Evolutionary conservation across 2,888 invertebrate species (phyloP), one percentile per base, ranked within the genome.

Genomic region (Marasmarcha lunaedactyla): DNA sequence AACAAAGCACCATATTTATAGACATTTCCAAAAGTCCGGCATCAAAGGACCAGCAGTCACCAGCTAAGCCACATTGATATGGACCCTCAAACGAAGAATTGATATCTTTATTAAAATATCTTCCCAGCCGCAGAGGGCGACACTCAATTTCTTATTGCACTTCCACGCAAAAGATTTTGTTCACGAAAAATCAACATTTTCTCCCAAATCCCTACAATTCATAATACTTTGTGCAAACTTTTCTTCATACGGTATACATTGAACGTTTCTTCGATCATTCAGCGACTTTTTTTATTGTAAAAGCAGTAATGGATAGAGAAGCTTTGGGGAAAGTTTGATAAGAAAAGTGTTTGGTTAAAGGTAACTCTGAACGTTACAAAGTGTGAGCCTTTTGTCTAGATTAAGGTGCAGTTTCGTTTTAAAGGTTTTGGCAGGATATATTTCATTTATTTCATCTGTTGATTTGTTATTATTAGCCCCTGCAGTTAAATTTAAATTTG

Each of bases 301-400:
- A 20, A 20, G 30, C 30, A 33, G 69, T 55, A 57, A 57, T 76
- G 73, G 49, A 63, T 49, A 11, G 6, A n/a, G 42, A 36, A 46
- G 36, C 44, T 40, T 33, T 36, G 42, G 42, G 47, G 41, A 49
- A 35, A 44, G 45, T 52, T 50, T 45, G 50, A 42, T 51, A 46
- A 46, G 51, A 57, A 52, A 52, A 53, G 55, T 51, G 48, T 39
- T 47, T 55, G 58, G 68, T 69, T 59, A 52, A 53, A 60, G 69
- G 69, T 61, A 63, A 69, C 70, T 70, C 67, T 77, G 77, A 79
- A 79, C 71, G 78, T 73, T 78, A 79, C 78, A 81, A 79, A 81
- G 76, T 78, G 79, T 60, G 77, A 74, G 76, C 71, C 81, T 81
- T 79, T 81, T 81, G 81, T 81, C 76, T 73, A 56, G 59, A 57